Evolutionary conservation across 2,113 vertebrate species (phyloP).

Genomic region (Megalops atlanticus): DNA sequence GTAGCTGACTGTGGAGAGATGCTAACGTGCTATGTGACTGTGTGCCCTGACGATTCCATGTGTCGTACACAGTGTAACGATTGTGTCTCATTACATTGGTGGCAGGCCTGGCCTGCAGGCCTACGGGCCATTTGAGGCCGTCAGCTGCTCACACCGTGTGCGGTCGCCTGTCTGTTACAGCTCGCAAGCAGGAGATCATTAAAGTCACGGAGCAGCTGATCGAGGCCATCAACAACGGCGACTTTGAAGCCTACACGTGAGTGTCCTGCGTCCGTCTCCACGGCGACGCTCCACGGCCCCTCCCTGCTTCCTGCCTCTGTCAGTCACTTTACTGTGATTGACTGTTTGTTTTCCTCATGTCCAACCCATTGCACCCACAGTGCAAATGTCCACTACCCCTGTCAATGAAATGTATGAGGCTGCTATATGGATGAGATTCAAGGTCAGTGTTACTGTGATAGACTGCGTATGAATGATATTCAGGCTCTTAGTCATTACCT

Average conservation of each 20-base stretch:
- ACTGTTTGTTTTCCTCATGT: background rate
- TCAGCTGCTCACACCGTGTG: background rate
- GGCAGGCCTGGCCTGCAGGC: background rate
- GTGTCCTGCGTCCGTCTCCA: conserved; percentile 45
- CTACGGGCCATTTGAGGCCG: background rate
- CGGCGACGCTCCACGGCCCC: background rate
- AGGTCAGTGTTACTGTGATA: background rate
- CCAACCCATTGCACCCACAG: background rate
- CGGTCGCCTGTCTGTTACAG: conserved; percentile 61
- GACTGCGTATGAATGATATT: background rate
- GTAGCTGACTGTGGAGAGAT: background rate
- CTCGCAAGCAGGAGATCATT: conserved; percentile 97
- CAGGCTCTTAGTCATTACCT: background rate
- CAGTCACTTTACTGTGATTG: background rate
- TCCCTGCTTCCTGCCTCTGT: background rate
- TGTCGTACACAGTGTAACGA: background rate
- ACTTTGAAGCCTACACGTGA: conserved; percentile 98
- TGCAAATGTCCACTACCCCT: background rate
- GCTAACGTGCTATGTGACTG: background rate
- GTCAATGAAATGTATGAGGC: background rate
- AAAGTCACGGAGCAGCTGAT: conserved; percentile 97
- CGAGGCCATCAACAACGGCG: conserved; percentile 97
- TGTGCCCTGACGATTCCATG: conserved; percentile 14
- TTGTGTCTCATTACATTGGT: background rate
- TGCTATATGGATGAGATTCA: background rate